Conservation (phyloP, 2,888 invertebrate genomes). For the Morpho achilles region DNA sequence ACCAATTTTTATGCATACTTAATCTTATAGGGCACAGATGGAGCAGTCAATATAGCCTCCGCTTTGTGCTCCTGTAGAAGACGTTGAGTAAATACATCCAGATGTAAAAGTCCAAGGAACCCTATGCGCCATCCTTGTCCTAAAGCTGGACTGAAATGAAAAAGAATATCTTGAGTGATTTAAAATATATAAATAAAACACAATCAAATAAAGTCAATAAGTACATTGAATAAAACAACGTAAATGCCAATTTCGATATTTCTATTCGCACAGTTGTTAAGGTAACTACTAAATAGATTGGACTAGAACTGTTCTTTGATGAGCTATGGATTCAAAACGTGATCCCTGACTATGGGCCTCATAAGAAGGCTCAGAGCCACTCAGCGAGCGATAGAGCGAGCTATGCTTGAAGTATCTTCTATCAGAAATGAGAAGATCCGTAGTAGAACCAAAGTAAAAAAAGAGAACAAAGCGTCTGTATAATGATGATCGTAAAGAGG, state of each 20-base stretch:
- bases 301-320: no score
- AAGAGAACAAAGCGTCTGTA: no score
- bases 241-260: not conserved
- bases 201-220: not conserved
- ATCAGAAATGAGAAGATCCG: no score
- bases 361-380: no score
- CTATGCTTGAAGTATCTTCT: no score
- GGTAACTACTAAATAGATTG: no score
- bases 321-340: no score
- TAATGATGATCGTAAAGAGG: no score
- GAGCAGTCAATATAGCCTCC: slow-evolving; percentile 90
- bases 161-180: not conserved
- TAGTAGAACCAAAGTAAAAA: no score
- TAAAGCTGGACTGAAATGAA: slow-evolving; percentile 84
- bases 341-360: no score
- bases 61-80: slow-evolving; percentile 91
- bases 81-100: slow-evolving; percentile 93
- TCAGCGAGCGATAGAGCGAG: no score
- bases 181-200: not conserved
- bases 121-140: slow-evolving; percentile 95
- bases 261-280: no score
- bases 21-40: slow-evolving; percentile 90
- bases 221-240: not conserved
- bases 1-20: slow-evolving; percentile 45
- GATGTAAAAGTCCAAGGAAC: slow-evolving; percentile 90